phyloP scores from a whole-genome alignment of 2,113 vertebrate species.

The Perccottus glenii region DNA sequence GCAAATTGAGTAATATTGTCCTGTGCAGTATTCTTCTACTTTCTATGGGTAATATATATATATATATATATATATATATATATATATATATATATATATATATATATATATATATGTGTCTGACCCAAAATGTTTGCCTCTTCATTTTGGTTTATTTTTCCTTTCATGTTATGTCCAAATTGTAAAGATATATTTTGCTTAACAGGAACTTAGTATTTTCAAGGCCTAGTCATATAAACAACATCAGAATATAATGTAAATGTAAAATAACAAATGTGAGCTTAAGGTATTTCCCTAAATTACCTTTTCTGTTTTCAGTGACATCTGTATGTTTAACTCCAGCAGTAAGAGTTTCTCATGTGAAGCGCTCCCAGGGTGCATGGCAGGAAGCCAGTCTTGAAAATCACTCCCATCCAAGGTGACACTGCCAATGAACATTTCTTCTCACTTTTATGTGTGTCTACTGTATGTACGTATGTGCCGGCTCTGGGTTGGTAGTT shows the following conservation, averaged over 20 bases:
- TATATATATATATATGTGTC: too few relatives aligned
- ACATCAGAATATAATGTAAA: not conserved
- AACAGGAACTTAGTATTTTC: too few relatives aligned
- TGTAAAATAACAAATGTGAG: slow-evolving; percentile 6
- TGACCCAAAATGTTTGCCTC: too few relatives aligned
- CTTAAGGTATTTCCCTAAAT: slow-evolving; percentile 1
- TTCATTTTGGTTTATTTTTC: too few relatives aligned
- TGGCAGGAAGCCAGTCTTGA: slow-evolving; percentile 28
- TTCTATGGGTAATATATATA: too few relatives aligned
- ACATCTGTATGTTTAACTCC: slow-evolving; percentile 20
- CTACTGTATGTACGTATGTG: slow-evolving; percentile 34
- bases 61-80: too few relatives aligned
- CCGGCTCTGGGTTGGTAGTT: slow-evolving; percentile 33
- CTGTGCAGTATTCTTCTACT: too few relatives aligned
- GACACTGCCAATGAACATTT: slow-evolving; percentile 54
- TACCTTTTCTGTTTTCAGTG: slow-evolving; percentile 4
- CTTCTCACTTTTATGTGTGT: slow-evolving; percentile 33
- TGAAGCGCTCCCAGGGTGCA: slow-evolving; percentile 27
- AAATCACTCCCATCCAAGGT: slow-evolving; percentile 42
- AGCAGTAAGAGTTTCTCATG: slow-evolving; percentile 20
- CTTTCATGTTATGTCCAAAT: too few relatives aligned
- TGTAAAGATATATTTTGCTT: too few relatives aligned
- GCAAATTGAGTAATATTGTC: too few relatives aligned
- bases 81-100: too few relatives aligned
- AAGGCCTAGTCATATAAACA: too few relatives aligned